Percentiles rank a stretch among this genome's conserved stretches.
These are phyloP conservation scores for Fistularia tabacaria DNA, from an alignment of 2,797 vertebrate genomes.

Conservation along the genomic window DNA sequence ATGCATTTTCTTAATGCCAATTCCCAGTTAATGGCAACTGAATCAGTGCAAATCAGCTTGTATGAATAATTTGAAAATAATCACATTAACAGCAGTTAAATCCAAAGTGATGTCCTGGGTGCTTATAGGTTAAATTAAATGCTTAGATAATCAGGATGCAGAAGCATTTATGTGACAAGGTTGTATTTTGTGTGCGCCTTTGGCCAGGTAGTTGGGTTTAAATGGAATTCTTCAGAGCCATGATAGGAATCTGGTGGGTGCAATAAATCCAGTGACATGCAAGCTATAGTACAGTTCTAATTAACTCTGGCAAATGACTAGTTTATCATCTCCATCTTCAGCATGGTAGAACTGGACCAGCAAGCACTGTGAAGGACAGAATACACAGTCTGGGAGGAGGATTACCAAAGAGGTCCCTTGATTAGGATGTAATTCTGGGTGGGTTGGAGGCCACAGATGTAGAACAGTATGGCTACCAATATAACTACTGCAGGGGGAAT, in stretches of 20 bases:
- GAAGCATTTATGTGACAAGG: constrained; percentile 2
- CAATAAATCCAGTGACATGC: constrained; percentile 18
- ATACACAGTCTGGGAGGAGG: neutral
- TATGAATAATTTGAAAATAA: no score
- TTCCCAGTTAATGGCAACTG: no score
- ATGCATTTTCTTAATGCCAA: no score
- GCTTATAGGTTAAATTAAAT: no score
- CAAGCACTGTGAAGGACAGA: constrained; percentile 3
- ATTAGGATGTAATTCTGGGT: neutral
- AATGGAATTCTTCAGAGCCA: constrained; percentile 11
- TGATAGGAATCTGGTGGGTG: constrained; percentile 17
- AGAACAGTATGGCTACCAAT: no score
- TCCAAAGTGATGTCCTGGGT: no score
- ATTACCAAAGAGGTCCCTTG: neutral
- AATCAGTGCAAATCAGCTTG: no score
- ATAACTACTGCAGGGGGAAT: no score
- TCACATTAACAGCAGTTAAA: no score
- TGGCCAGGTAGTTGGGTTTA: neutral
- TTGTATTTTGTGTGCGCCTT: neutral
- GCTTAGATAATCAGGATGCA: neutral
- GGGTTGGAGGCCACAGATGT: no score
- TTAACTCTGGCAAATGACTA: constrained; percentile 26
- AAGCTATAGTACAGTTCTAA: constrained; percentile 19
- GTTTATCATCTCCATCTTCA: constrained; percentile 18
- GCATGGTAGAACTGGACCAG: constrained; percentile 1